Evolutionary conservation across 1,140 invertebrate genomes (phyloP).

Genomic region (Meloidogyne exigua): DNA sequence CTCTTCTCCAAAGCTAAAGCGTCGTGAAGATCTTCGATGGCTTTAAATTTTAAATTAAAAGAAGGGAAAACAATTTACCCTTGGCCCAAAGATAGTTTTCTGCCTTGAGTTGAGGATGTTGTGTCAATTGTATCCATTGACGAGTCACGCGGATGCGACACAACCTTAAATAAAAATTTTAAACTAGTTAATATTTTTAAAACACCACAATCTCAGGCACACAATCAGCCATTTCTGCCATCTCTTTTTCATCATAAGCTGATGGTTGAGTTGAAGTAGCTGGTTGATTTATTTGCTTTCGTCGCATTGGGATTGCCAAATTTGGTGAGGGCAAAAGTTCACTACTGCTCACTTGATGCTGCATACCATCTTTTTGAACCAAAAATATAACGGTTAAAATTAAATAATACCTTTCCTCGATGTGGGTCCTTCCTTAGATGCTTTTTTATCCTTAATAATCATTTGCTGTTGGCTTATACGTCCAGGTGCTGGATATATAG

Average conservation of each 20-base stretch:
- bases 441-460: background rate
- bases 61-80: background rate
- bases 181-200: background rate
- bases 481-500: conserved; percentile 1
- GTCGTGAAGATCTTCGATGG: conserved; percentile 31
- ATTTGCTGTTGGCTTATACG: background rate
- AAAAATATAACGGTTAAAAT: background rate
- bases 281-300: background rate
- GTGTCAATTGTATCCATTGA: background rate
- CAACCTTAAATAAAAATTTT: background rate
- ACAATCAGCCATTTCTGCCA: conserved; percentile 29
- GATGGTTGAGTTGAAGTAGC: conserved; percentile 2
- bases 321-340: background rate
- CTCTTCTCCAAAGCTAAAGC: conserved; percentile 29
- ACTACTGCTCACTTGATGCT: background rate
- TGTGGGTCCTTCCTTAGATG: background rate
- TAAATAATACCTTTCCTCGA: background rate
- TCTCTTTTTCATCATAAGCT: conserved; percentile 31
- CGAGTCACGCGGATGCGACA: background rate
- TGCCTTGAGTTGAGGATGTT: background rate
- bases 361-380: background rate
- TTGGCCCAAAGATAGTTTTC: background rate
- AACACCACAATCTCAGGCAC: conserved; percentile 50
- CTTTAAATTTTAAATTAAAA: conserved; percentile 3
- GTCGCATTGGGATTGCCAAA: conserved; percentile 11